Conservation (phyloP, 2,113 vertebrate species). For the Meriones unguiculatus region DNA sequence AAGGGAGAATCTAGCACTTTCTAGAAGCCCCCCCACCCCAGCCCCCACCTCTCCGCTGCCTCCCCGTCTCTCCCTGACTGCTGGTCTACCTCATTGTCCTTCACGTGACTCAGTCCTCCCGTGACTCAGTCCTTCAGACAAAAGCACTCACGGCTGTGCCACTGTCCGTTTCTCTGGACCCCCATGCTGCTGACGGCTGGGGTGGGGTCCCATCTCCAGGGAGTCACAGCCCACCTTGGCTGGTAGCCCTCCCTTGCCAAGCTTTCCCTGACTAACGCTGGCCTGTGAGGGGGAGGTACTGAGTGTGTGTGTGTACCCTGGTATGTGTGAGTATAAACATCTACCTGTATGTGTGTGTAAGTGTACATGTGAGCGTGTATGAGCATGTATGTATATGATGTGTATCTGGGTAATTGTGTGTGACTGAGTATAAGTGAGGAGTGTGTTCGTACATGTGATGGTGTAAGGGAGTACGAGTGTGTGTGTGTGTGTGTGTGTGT, state of each 20-base stretch:
- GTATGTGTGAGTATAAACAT: not conserved
- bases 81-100: not conserved
- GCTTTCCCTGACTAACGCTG: accelerated
- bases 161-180: accelerated
- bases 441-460: not conserved
- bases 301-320: not conserved
- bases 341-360: not conserved
- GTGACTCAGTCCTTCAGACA: not conserved
- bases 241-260: not conserved
- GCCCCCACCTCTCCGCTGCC: too few relatives aligned
- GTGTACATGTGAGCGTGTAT: not conserved
- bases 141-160: not conserved
- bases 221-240: not conserved
- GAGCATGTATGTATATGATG: not conserved
- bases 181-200: accelerated
- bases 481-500: not conserved
- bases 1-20: not conserved
- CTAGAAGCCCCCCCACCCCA: not conserved
- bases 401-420: not conserved
- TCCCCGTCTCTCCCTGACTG: not conserved
- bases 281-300: not conserved
- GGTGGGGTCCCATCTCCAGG: not conserved
- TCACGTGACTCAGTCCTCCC: not conserved
- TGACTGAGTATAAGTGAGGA: not conserved
- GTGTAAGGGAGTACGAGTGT: not conserved